These are phyloP conservation scores for Saccostrea echinata DNA, from an alignment of 1,140 invertebrate genomes.

Conservation along the genomic window DNA sequence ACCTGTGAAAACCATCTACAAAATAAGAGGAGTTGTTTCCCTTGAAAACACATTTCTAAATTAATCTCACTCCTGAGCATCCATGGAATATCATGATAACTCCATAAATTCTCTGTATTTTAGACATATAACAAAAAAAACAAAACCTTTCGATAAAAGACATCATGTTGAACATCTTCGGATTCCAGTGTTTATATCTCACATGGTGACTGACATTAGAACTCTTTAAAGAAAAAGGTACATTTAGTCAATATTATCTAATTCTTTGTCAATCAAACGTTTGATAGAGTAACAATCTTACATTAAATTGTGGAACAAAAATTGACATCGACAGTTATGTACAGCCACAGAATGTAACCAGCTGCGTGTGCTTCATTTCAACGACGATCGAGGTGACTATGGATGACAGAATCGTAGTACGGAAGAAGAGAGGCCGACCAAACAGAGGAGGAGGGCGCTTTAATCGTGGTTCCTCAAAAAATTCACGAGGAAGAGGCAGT, in stretches of 20 bases:
- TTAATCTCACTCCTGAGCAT: not conserved
- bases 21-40: not conserved
- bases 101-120: no score
- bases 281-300: not conserved
- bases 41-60: slow-evolving; percentile 5
- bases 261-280: not conserved
- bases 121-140: no score
- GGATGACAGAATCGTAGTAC: slow-evolving; percentile 37
- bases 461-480: slow-evolving; percentile 52
- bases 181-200: not conserved
- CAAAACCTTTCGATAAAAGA: not conserved
- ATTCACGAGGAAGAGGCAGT: slow-evolving; percentile 52
- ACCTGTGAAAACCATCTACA: no score
- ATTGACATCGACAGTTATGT: not conserved
- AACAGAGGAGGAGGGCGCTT: slow-evolving; percentile 73
- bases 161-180: not conserved
- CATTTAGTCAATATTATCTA: not conserved
- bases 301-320: not conserved
- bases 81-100: not conserved
- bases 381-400: not conserved
- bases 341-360: not conserved
- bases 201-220: slow-evolving; percentile 18
- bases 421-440: slow-evolving; percentile 62
- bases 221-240: not conserved
- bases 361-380: not conserved